Percentiles rank a stretch among this genome's conserved stretches.
phyloP scores from a whole-genome alignment of 2,888 invertebrate species.

The Lepidonotus clava region DNA sequence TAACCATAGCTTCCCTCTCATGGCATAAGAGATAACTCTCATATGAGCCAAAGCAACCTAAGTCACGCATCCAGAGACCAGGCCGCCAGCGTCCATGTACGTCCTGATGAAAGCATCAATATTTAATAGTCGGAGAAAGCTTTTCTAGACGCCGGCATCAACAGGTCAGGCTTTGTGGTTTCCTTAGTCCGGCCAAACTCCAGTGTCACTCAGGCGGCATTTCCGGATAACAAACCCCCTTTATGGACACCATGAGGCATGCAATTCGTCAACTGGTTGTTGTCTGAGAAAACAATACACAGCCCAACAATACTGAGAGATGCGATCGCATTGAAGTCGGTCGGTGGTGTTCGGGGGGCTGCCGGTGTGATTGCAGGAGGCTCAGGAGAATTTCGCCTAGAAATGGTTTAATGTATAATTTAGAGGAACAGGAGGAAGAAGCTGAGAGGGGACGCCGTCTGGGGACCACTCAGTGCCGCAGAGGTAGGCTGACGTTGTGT shows the following conservation, averaged over 20 bases:
- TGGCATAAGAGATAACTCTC: too few relatives aligned
- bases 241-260: too few relatives aligned
- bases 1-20: too few relatives aligned
- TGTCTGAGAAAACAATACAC: background rate
- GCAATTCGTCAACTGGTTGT: too few relatives aligned
- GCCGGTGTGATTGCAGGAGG: too few relatives aligned
- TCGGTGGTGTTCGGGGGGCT: too few relatives aligned
- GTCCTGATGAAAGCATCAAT: conserved; percentile 17
- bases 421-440: background rate
- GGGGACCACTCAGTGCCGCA: background rate
- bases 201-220: background rate
- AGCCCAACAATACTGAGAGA: background rate
- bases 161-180: too few relatives aligned
- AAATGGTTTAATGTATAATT: conserved; percentile 1
- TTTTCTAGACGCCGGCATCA: background rate
- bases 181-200: background rate
- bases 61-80: background rate
- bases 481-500: background rate
- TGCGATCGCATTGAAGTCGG: too few relatives aligned
- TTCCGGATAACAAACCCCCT: too few relatives aligned
- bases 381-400: background rate
- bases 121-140: background rate
- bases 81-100: background rate
- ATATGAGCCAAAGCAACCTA: too few relatives aligned
- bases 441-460: background rate